These are phyloP conservation scores for Phyllotreta cruciferae DNA, from an alignment of 2,888 invertebrate genomes.

Conservation along the genomic window DNA sequence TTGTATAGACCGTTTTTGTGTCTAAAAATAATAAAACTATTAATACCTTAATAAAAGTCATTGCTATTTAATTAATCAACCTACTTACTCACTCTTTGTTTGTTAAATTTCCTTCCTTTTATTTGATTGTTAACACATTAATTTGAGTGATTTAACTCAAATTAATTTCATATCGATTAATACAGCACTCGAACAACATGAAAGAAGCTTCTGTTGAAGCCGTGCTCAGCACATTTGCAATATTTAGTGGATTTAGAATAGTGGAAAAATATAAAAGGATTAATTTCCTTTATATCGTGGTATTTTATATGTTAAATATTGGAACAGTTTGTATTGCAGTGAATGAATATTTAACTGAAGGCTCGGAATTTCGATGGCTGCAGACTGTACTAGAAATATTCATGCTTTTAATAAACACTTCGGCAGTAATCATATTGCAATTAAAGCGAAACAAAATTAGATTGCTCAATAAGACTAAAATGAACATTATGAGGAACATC, in stretches of 20 bases:
- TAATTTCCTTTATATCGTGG: background rate
- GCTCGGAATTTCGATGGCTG: background rate
- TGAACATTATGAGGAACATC: background rate
- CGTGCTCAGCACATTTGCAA: background rate
- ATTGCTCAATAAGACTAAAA: background rate
- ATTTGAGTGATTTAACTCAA: too few relatives aligned
- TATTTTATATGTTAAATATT: background rate
- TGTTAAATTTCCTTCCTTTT: too few relatives aligned
- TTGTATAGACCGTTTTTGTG: too few relatives aligned
- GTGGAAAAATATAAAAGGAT: background rate
- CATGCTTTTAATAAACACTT: background rate
- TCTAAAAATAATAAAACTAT: too few relatives aligned
- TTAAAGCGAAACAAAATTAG: background rate
- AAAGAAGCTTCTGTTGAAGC: background rate
- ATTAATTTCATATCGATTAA: too few relatives aligned
- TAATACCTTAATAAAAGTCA: too few relatives aligned
- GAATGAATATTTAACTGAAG: background rate
- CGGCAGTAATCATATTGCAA: background rate
- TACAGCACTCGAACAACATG: too few relatives aligned
- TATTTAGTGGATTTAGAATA: background rate
- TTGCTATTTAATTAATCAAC: too few relatives aligned
- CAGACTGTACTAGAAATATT: background rate
- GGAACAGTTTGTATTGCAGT: background rate
- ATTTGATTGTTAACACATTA: too few relatives aligned
- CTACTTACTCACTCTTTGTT: too few relatives aligned